These are phyloP conservation scores for Macrotrachela quadricornifera DNA, from an alignment of 1,140 invertebrate genomes.

Conservation along the genomic window DNA sequence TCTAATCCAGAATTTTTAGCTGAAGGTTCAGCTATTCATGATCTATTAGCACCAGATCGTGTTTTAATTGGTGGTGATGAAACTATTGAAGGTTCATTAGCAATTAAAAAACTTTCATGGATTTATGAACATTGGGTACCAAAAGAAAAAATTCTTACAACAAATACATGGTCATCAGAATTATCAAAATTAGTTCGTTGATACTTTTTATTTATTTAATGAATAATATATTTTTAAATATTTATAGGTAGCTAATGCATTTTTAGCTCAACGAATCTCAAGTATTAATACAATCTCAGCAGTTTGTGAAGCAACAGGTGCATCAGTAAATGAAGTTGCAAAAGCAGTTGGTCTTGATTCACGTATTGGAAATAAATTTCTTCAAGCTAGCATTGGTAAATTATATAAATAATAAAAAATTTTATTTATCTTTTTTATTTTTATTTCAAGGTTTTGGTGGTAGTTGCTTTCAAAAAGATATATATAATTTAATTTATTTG, in stretches of 20 bases:
- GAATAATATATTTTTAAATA: background rate
- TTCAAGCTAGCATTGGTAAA: slow-evolving; percentile 65
- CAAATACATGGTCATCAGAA: slow-evolving; percentile 97
- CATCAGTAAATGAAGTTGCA: slow-evolving; percentile 86
- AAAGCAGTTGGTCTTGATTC: slow-evolving; percentile 76
- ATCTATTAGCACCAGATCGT: slow-evolving; percentile 74
- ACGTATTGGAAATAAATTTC: slow-evolving; percentile 81
- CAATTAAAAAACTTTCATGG: slow-evolving; percentile 59
- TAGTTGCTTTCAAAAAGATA: slow-evolving; percentile 98
- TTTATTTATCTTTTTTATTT: background rate
- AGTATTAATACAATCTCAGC: slow-evolving; percentile 95
- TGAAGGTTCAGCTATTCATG: slow-evolving; percentile 88
- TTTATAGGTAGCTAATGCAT: slow-evolving; percentile 66
- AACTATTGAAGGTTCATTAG: slow-evolving; percentile 53
- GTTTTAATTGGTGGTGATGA: slow-evolving; percentile 85
- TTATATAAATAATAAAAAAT: background rate
- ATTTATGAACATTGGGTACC: slow-evolving; percentile 92
- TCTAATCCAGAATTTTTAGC: slow-evolving; percentile 98
- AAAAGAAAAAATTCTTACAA: slow-evolving; percentile 71
- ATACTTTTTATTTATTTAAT: background rate
- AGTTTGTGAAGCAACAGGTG: slow-evolving; percentile 89
- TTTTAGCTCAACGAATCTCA: slow-evolving; percentile 87
- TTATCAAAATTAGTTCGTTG: slow-evolving; percentile 66
- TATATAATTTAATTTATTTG: slow-evolving; percentile 88
- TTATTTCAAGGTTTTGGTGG: slow-evolving; percentile 55